Conservation (phyloP, 2,797 vertebrate species). For the Babyrousa celebensis region DNA sequence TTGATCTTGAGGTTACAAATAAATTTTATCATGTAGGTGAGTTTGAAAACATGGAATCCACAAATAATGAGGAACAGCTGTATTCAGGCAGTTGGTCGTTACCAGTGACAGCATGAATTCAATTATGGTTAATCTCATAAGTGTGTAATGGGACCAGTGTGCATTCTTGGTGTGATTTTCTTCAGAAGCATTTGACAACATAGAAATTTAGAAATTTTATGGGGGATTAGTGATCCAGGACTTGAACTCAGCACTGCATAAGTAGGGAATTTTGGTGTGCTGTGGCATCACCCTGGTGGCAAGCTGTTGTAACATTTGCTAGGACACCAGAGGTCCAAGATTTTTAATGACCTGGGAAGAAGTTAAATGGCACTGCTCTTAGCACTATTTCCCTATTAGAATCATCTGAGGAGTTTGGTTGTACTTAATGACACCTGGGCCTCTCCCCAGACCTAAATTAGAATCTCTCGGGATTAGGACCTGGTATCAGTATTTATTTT, state of each 20-base stretch:
- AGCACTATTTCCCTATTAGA: not conserved
- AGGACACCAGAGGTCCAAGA: not conserved
- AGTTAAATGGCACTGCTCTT: not conserved
- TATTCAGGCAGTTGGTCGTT: not conserved
- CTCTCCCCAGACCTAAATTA: not conserved
- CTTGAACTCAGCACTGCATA: not conserved
- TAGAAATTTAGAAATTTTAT: not conserved
- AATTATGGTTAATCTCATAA: not conserved
- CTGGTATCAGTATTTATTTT: slow-evolving; percentile 17
- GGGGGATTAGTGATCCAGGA: not conserved
- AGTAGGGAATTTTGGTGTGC: not conserved
- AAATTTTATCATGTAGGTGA: not conserved
- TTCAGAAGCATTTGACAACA: slow-evolving; percentile 10
- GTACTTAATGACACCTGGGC: not conserved
- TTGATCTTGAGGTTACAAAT: not conserved
- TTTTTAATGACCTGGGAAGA: not conserved
- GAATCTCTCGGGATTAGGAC: not conserved
- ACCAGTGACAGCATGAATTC: not conserved
- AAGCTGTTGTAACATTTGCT: not conserved
- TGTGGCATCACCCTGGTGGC: not conserved
- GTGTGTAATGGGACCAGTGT: not conserved
- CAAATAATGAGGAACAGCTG: not conserved
- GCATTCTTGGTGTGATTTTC: slow-evolving; percentile 33
- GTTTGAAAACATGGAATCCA: not conserved
- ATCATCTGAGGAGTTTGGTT: not conserved